Evolutionary conservation across 2,888 invertebrate genomes (phyloP), one percentile per base, ranked within the genome.

Genomic region (Drosophila anomelani): DNA sequence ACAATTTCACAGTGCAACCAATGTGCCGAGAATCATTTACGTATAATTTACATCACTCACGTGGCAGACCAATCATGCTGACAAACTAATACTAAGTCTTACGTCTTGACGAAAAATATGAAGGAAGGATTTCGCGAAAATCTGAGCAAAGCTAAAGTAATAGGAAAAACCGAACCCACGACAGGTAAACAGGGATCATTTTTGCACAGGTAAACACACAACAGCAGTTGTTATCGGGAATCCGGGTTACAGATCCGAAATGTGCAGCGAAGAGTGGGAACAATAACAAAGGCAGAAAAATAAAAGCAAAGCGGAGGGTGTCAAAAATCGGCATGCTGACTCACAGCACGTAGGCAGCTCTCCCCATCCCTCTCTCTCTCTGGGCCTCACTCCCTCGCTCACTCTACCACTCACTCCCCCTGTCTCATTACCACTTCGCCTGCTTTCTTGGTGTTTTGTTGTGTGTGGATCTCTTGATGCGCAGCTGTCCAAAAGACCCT

Each of bases 291-390:
- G 61, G 69, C 51, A 36, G 51, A 71, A 62, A 61, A 55, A 67
- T 47, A 68, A 76, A 66, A 53, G 26, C 44, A 67, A 71, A 61
- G 54, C 67, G 75, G 78, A 74, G 83, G 80, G 83, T 85, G 71
- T 83, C 63, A 73, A 70, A 68, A 67, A 59, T 79, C 78, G 74
- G 80, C 78, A 80, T 80, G 66, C 78, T 85, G 85, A 89, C 88
- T 89, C 89, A 89, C 75, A 66, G 78, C 85, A 85, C 85, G 85
- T 85, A 85, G 81, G 74, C 85, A 81, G 47, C 36, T 44, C 41
- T 38, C 58, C 12, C 60, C 73, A 58, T 74, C 56, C 60, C 54
- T 77, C 63, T 51, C 73, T 60, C 59, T 69, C 26, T 46, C 46
- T 61, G 53, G 69, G 54, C 49, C 56, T 55, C 67, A 44, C 43